Conservation (phyloP, 2,888 invertebrate genomes). For the Leucophora obtusa region DNA sequence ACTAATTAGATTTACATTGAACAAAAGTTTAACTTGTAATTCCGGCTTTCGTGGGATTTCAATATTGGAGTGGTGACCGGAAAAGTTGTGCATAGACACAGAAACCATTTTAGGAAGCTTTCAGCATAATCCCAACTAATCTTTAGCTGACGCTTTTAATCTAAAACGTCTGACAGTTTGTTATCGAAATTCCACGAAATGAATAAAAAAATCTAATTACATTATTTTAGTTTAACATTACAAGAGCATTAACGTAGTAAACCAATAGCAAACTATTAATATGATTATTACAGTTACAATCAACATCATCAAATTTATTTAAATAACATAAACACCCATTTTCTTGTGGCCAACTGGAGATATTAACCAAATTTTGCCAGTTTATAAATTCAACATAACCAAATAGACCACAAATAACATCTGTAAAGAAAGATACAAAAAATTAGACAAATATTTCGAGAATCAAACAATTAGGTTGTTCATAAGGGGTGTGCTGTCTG, state of each 20-base stretch:
- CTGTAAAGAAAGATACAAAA: conserved; percentile 59
- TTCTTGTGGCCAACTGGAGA: conserved; percentile 60
- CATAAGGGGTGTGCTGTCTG: no score
- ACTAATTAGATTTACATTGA: no score
- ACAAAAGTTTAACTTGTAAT: no score
- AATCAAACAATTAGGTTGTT: no score
- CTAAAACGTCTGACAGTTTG: no score
- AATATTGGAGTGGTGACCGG: no score
- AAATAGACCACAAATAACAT: conserved; percentile 72
- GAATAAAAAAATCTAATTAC: background rate
- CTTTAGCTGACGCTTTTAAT: no score
- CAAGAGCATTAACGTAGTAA: conserved; percentile 71
- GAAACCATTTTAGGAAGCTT: no score
- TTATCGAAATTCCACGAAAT: no score
- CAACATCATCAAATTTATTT: conserved; percentile 46
- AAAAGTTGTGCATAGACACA: no score
- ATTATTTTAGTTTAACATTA: conserved; percentile 69
- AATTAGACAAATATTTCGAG: background rate
- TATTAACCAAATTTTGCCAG: conserved; percentile 69
- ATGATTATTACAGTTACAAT: conserved; percentile 67
- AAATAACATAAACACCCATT: conserved; percentile 55
- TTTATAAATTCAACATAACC: conserved; percentile 74
- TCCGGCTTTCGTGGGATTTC: no score
- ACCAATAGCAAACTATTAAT: conserved; percentile 72
- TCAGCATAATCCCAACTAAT: no score